Evolutionary conservation across 2,113 vertebrate species (phyloP).

Genomic region (Colistium nudipinnis): DNA sequence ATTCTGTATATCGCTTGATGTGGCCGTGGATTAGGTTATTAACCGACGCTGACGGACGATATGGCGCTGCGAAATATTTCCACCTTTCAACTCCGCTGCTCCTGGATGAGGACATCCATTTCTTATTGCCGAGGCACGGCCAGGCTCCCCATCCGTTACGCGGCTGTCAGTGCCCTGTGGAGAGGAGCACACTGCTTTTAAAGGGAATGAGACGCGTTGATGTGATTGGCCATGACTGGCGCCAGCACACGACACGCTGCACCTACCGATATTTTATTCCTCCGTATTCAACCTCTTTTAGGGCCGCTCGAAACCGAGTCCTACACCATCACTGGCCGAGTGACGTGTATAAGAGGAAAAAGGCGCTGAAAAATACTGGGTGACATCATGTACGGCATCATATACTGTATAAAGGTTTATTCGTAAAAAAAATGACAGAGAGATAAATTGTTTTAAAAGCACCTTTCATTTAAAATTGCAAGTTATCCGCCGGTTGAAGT

Average conservation of each 20-base stretch:
- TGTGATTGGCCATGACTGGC: constrained; percentile 34
- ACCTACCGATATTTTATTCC: constrained; percentile 30
- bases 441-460: too few species aligned
- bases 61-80: constrained; percentile 23
- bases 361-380: background rate
- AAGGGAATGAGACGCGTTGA: constrained; percentile 19
- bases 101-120: constrained; percentile 37
- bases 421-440: too few species aligned
- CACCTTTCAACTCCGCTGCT: constrained; percentile 44
- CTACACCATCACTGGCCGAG: background rate
- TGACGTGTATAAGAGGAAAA: background rate
- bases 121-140: constrained; percentile 13
- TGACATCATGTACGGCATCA: background rate
- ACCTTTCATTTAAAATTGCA: background rate
- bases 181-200: constrained; percentile 37
- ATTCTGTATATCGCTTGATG: constrained; percentile 2
- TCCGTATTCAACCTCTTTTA: constrained; percentile 11
- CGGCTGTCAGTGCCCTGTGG: background rate
- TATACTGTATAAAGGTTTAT: too few species aligned
- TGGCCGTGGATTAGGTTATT: constrained; percentile 24
- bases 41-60: constrained; percentile 24
- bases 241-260: constrained; percentile 1
- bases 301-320: background rate
- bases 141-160: constrained; percentile 39
- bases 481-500: background rate